Conservation (phyloP, 2,113 vertebrate genomes). For the Thermophis baileyi region DNA sequence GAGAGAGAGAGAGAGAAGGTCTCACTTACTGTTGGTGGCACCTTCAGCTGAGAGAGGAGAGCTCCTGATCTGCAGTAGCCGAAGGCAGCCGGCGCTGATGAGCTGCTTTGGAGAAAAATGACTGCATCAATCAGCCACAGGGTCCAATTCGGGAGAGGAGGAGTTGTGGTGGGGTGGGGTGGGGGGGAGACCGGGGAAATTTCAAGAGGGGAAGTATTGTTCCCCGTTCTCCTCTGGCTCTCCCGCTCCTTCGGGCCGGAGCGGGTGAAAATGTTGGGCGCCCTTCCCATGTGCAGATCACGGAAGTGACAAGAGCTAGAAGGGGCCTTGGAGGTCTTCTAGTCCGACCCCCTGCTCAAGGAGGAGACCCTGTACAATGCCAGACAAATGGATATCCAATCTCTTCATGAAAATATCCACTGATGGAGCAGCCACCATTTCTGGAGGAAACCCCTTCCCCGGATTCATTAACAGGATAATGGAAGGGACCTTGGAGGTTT, state of each 20-base stretch:
- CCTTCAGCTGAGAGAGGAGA: background rate
- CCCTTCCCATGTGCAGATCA: no score
- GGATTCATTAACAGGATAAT: background rate
- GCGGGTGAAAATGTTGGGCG: background rate
- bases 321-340: no score
- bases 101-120: background rate
- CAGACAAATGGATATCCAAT: no score
- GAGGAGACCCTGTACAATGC: no score
- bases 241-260: background rate
- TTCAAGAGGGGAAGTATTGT: background rate
- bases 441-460: no score
- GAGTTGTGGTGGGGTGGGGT: conserved; percentile 44
- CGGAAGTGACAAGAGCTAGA: background rate
- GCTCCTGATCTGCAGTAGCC: fast-evolving
- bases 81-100: background rate
- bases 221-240: background rate
- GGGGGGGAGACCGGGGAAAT: background rate
- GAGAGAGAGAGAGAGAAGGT: no score
- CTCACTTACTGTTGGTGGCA: conserved; percentile 36
- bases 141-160: conserved; percentile 2
- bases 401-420: no score
- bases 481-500: no score
- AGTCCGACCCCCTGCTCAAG: no score
- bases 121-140: fast-evolving
- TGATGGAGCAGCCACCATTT: no score